Conservation (phyloP, 2,797 vertebrate species). For the Tarsius wallacei region DNA sequence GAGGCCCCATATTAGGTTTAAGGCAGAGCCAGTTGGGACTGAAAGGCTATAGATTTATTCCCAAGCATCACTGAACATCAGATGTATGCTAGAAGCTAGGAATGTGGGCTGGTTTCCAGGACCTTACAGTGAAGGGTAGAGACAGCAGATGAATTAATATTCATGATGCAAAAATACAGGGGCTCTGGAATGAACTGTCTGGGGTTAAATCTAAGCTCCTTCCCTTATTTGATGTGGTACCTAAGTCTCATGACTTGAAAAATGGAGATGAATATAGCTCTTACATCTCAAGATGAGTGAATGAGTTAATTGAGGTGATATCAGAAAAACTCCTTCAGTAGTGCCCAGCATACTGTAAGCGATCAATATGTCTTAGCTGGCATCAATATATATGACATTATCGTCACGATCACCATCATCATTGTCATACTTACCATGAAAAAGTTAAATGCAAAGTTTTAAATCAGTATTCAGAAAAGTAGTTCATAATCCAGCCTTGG, state of each 20-base stretch:
- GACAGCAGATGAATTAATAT: not conserved
- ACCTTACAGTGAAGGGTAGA: too few species aligned
- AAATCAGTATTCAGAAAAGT: not conserved
- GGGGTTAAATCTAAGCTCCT: not conserved
- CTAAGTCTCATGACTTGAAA: not conserved
- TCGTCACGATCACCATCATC: not conserved
- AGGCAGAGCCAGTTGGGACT: not conserved
- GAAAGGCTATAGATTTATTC: not conserved
- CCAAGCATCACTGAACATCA: not conserved
- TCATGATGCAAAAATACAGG: rapidly evolving
- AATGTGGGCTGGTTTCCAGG: not conserved
- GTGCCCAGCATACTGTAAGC: not conserved
- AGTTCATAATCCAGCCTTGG: not conserved
- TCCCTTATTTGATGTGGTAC: not conserved
- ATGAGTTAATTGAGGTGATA: not conserved
- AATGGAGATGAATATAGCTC: not conserved
- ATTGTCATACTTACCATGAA: not conserved
- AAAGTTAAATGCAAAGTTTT: not conserved
- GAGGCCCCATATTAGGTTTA: not conserved
- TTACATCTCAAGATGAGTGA: not conserved
- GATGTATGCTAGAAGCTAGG: not conserved
- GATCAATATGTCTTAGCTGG: not conserved
- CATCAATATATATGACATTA: not conserved
- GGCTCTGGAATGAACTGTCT: not conserved
- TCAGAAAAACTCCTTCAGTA: not conserved